A percentile compares a stretch with the other conserved stretches of the same genome.
phyloP scores from a whole-genome alignment of 2,797 vertebrate genomes.

The Enoplosus armatus region DNA sequence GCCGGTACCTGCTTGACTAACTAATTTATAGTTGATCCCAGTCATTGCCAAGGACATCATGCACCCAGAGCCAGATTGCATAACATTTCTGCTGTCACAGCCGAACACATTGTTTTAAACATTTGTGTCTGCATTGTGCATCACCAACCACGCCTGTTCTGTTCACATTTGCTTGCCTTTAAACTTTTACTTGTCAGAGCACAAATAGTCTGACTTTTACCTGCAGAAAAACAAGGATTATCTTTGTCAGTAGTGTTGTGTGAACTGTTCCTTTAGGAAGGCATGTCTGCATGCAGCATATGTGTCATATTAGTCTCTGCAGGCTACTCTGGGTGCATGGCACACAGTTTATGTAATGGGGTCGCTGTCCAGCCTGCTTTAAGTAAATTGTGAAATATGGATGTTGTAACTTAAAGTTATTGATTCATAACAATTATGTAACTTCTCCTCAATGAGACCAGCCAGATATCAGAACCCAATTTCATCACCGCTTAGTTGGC shows the following conservation, averaged over 20 bases:
- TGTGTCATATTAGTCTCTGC: conserved; percentile 6
- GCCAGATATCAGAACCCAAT: neutral
- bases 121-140: neutral
- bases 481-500: neutral
- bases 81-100: conserved; percentile 3
- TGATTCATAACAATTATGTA: neutral
- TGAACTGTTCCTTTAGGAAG: neutral
- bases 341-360: neutral
- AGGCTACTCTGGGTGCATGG: neutral
- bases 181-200: neutral
- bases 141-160: too few species aligned
- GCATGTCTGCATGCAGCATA: neutral
- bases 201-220: neutral
- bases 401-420: neutral
- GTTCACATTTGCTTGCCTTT: neutral
- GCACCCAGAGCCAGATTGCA: neutral
- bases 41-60: conserved; percentile 7
- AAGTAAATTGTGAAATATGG: neutral
- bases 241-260: neutral
- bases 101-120: neutral
- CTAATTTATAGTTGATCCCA: neutral
- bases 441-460: neutral
- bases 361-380: neutral
- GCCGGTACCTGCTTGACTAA: neutral
- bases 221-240: neutral